Evolutionary conservation across 1,140 invertebrate genomes (phyloP).

Genomic region (Pristionchus pacificus): DNA sequence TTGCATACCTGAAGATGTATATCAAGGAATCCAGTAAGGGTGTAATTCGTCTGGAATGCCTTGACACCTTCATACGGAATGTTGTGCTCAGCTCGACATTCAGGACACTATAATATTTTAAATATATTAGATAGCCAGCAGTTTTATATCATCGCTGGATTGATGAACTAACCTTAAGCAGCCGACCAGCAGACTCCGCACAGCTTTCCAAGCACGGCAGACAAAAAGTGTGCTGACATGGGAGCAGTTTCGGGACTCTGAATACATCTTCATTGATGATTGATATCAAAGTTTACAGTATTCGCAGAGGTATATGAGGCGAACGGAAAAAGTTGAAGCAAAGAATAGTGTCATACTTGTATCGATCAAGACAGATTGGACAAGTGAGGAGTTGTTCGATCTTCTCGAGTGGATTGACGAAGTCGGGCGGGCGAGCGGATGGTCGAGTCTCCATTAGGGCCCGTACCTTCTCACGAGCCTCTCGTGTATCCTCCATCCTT

Average conservation of each 20-base stretch:
- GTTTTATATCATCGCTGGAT: neutral
- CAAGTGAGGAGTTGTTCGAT: conserved; percentile 95
- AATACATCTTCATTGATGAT: conserved; percentile 53
- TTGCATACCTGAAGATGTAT: conserved; percentile 89
- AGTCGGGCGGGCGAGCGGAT: conserved; percentile 35
- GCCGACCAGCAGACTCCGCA: conserved; percentile 82
- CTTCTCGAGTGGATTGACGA: conserved; percentile 62
- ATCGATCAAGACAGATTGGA: conserved; percentile 93
- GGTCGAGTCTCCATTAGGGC: conserved; percentile 26
- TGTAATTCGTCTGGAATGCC: conserved; percentile 91
- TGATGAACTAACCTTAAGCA: conserved; percentile 67
- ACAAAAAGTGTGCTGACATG: conserved; percentile 99
- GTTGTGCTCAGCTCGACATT: conserved; percentile 92
- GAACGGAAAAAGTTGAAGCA: neutral
- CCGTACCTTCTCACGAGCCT: conserved; percentile 22
- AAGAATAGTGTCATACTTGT: conserved; percentile 40
- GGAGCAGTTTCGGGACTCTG: conserved; percentile 89
- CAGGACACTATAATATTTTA: too few relatives aligned
- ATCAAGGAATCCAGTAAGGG: conserved; percentile 86
- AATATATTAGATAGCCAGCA: neutral
- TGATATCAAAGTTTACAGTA: conserved; percentile 11
- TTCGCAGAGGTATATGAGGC: neutral
- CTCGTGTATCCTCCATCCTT: conserved; percentile 6
- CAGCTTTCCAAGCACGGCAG: conserved; percentile 95
- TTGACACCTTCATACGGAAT: conserved; percentile 93